These are phyloP conservation scores for Onychostruthus taczanowskii DNA, from an alignment of 2,113 vertebrate species.

Conservation along the genomic window DNA sequence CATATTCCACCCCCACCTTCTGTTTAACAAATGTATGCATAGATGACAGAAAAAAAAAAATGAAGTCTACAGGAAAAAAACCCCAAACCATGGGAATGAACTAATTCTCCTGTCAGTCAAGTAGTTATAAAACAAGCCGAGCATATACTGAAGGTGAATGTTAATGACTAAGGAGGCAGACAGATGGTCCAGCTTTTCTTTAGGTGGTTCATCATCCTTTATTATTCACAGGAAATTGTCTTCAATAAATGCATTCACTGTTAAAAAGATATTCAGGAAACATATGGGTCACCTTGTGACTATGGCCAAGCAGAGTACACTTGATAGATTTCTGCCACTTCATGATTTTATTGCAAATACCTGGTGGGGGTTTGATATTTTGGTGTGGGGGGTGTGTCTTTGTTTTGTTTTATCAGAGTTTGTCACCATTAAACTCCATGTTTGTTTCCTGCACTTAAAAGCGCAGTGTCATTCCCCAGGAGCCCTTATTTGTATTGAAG, in stretches of 20 bases:
- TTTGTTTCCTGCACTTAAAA: background rate
- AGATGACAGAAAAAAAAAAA: conserved; percentile 6
- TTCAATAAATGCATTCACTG: conserved; percentile 35
- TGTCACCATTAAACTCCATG: background rate
- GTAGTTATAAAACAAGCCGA: conserved; percentile 57
- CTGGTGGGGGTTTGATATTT: background rate
- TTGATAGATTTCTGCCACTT: background rate
- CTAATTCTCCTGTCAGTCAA: conserved; percentile 62
- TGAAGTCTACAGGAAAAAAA: background rate
- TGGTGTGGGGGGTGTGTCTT: no score
- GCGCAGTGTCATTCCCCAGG: background rate
- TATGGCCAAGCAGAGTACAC: background rate
- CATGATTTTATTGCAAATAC: background rate
- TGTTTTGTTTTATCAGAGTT: background rate
- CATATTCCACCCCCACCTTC: conserved; percentile 40
- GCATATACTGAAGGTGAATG: conserved; percentile 62
- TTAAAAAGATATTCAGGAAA: background rate
- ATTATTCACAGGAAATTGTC: conserved; percentile 57
- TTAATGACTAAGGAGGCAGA: conserved; percentile 62
- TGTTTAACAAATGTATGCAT: conserved; percentile 47
- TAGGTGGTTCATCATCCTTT: conserved; percentile 30
- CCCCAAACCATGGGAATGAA: background rate
- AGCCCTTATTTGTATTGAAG: background rate
- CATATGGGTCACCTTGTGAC: conserved; percentile 51
- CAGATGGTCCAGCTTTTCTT: conserved; percentile 55